A percentile compares a stretch with the other conserved stretches of the same genome.
Conservation (phyloP, 2,888 invertebrate species). For the Spisula subtruncata region DNA sequence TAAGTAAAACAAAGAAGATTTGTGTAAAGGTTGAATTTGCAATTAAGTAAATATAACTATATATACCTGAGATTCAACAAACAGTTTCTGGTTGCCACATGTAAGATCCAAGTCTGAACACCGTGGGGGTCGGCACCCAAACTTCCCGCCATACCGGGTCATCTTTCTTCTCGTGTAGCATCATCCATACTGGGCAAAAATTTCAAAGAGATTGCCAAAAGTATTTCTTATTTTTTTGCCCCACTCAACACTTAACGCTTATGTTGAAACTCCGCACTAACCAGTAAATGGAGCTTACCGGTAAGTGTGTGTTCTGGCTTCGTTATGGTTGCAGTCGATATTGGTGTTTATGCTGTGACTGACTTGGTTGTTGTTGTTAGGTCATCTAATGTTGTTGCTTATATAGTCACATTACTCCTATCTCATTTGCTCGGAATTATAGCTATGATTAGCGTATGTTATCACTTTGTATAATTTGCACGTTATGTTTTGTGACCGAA, state of each 20-base stretch:
- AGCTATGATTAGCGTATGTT: no score
- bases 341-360: neutral
- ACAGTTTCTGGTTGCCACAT: conserved; percentile 40
- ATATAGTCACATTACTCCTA: no score
- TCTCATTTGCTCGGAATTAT: no score
- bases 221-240: neutral
- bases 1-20: neutral
- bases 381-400: neutral
- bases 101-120: conserved; percentile 47
- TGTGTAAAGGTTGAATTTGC: neutral
- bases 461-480: no score
- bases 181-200: neutral
- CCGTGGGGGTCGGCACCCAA: conserved; percentile 40
- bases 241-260: no score
- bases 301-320: neutral
- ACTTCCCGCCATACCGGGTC: neutral
- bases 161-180: neutral
- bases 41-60: neutral
- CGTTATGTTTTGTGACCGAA: no score
- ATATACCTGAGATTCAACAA: conserved; percentile 53
- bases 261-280: no score
- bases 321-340: neutral
- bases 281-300: no score
- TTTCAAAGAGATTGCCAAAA: neutral
- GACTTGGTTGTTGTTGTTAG: neutral